Conservation (phyloP, 2,797 vertebrate genomes). For the Sebastes iracundus region DNA sequence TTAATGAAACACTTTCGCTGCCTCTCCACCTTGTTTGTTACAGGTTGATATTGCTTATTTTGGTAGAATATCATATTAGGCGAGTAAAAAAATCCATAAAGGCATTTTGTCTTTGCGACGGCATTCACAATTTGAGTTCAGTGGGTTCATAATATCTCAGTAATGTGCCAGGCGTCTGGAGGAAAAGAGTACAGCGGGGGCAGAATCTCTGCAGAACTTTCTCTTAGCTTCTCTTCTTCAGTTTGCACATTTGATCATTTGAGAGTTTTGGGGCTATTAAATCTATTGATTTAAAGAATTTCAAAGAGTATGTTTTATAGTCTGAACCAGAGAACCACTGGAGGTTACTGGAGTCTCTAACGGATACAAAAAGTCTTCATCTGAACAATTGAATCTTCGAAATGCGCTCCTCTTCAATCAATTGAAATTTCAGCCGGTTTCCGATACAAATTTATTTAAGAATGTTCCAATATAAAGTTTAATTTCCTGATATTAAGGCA, state of each 20-base stretch:
- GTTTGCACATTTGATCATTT: not conserved
- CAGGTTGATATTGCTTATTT: not conserved
- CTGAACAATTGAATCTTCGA: not conserved
- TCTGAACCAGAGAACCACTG: not conserved
- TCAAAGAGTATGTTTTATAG: not conserved
- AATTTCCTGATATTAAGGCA: not conserved
- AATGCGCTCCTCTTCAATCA: not conserved
- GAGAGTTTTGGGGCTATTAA: not conserved
- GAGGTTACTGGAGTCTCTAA: not conserved
- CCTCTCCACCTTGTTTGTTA: not conserved
- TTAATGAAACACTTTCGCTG: constrained; percentile 21
- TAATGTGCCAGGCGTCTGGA: not conserved
- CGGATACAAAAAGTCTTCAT: not conserved
- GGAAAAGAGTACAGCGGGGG: not conserved
- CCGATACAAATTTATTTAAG: not conserved
- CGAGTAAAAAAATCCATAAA: not conserved
- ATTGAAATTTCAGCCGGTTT: not conserved
- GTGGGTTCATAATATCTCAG: not conserved
- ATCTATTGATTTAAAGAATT: constrained; percentile 21
- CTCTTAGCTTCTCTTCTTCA: not conserved
- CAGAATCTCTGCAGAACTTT: not conserved
- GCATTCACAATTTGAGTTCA: not conserved
- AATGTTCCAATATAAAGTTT: not conserved
- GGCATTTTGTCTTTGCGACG: not conserved
- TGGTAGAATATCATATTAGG: not conserved